phyloP scores from a whole-genome alignment of 1,140 invertebrate genomes.

The Ctenoplectra terminalis region DNA sequence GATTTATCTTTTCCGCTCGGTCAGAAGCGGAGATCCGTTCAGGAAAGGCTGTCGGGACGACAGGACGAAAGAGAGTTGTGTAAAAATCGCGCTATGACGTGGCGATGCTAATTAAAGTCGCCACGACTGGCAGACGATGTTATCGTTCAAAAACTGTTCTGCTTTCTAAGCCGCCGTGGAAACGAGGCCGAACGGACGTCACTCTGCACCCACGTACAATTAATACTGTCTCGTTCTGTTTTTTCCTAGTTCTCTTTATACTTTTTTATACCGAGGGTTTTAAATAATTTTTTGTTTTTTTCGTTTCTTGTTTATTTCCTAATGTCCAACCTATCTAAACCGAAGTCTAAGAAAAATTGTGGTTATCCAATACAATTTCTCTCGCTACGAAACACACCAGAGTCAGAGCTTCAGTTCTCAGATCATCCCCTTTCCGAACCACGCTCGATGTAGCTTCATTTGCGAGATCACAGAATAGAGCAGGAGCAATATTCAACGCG shows the following conservation, averaged over 20 bases:
- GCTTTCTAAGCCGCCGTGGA: slow-evolving; percentile 25
- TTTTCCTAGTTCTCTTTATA: neutral
- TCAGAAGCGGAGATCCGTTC: neutral
- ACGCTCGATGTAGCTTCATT: neutral
- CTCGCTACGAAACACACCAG: too few species aligned
- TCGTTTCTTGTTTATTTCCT: too few species aligned
- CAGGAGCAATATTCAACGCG: neutral
- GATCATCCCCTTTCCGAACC: too few species aligned
- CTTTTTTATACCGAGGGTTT: too few species aligned
- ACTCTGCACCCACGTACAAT: neutral
- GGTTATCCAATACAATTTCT: too few species aligned
- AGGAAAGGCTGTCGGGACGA: neutral
- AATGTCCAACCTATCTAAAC: too few species aligned
- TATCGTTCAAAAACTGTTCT: slow-evolving; percentile 24
- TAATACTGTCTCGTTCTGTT: neutral
- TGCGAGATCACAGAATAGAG: neutral
- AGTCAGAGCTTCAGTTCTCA: too few species aligned
- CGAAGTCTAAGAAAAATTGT: too few species aligned
- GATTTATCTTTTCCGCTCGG: neutral
- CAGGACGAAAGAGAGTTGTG: neutral
- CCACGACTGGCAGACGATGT: slow-evolving; percentile 22
- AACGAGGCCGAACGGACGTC: slow-evolving; percentile 8
- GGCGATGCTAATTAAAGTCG: slow-evolving; percentile 16
- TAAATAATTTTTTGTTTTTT: too few species aligned
- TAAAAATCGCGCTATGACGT: slow-evolving; percentile 15